Conservation (phyloP, 2,888 invertebrate genomes). For the Halictus quadricinctus region DNA sequence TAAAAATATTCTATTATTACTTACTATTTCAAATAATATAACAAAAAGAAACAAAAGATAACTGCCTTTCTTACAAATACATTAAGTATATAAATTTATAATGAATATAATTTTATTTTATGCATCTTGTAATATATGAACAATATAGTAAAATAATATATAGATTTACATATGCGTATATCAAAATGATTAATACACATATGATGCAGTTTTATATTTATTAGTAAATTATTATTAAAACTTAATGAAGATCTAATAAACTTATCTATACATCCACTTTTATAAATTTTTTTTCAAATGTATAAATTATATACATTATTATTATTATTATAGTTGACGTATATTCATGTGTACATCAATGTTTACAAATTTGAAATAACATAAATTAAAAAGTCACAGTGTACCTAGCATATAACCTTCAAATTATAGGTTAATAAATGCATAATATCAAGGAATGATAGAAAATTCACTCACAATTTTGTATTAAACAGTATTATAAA, state of each 20-base stretch:
- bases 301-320: neutral
- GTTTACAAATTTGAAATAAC: neutral
- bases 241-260: neutral
- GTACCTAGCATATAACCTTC: neutral
- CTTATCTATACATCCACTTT: neutral
- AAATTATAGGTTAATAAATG: constrained; percentile 16
- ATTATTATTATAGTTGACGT: constrained; percentile 7
- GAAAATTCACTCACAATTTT: neutral
- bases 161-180: neutral
- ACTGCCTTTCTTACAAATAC: neutral
- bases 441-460: neutral
- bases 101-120: neutral
- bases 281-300: neutral
- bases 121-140: neutral
- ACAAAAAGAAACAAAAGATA: neutral
- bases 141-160: neutral
- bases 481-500: constrained; percentile 15
- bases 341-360: neutral
- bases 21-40: neutral
- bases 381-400: neutral
- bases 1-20: neutral
- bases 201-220: constrained; percentile 6
- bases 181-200: neutral
- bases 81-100: neutral
- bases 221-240: neutral